Percentiles rank a stretch among this genome's conserved stretches.
Evolutionary conservation across 53 echinoderm and acorn worm genomes (phyloP).

Genomic region (Henricia sp.): DNA sequence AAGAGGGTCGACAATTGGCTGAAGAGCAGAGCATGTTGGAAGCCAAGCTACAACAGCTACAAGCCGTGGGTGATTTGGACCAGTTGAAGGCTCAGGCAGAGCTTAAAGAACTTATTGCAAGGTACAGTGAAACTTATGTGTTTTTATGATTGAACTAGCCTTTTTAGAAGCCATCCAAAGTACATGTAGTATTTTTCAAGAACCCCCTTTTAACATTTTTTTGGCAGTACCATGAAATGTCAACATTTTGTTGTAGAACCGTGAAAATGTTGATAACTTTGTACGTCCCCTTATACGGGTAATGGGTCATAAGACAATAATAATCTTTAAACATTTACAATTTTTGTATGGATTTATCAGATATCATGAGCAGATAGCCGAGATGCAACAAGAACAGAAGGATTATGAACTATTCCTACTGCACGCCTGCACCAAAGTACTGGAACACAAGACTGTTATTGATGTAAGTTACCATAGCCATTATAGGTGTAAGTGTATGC

Average conservation of each 20-base stretch:
- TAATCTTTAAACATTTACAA: no score
- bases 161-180: no score
- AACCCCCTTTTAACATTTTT: no score
- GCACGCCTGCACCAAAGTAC: constrained; percentile 65
- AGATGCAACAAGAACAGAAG: constrained; percentile 73
- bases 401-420: constrained; percentile 75
- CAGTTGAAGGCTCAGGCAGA: constrained; percentile 48
- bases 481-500: neutral
- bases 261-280: no score
- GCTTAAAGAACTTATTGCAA: constrained; percentile 53
- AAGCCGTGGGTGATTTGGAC: constrained; percentile 42
- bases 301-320: no score
- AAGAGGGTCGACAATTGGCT: constrained; percentile 38
- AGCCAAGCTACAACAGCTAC: constrained; percentile 51
- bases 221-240: no score
- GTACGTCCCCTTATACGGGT: no score
- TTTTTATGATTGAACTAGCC: no score
- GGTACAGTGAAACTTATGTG: no score
- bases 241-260: no score
- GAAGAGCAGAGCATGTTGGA: constrained; percentile 53
- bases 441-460: constrained; percentile 83
- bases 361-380: constrained; percentile 55
- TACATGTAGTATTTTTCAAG: no score
- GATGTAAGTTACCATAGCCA: constrained; percentile 61
- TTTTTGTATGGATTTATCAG: constrained; percentile 26